These are phyloP conservation scores for Rhea americana DNA, from an alignment of 2,113 vertebrate species.

Conservation along the genomic window DNA sequence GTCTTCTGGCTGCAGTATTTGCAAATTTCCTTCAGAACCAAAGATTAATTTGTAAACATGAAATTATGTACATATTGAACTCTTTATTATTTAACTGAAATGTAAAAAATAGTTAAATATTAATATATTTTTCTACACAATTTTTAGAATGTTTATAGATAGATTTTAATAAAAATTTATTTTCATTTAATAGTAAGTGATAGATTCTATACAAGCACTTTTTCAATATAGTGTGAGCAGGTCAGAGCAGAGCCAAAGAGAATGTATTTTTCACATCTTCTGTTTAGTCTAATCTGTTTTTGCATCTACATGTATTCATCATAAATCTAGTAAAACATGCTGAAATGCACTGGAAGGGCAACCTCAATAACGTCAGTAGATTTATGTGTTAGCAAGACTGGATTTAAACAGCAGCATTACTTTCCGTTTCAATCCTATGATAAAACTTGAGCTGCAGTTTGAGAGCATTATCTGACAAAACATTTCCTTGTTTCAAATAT, in stretches of 20 bases:
- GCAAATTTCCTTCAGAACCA: neutral
- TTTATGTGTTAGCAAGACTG: conserved; percentile 11
- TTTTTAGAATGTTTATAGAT: neutral
- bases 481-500: conserved; percentile 16
- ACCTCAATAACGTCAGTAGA: conserved; percentile 35
- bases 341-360: conserved; percentile 29
- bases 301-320: conserved; percentile 37
- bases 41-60: neutral
- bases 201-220: neutral
- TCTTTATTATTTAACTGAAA: neutral
- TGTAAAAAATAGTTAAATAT: neutral
- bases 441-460: conserved; percentile 45
- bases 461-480: conserved; percentile 37
- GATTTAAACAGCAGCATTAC: conserved; percentile 27
- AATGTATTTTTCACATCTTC: conserved; percentile 41
- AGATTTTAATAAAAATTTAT: neutral
- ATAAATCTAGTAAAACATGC: conserved; percentile 34
- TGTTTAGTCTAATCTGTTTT: conserved; percentile 38
- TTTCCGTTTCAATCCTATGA: conserved; percentile 21
- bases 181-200: neutral
- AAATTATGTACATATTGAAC: neutral
- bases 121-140: neutral
- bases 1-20: neutral
- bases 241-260: neutral
- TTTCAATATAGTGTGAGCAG: neutral